phyloP scores from a whole-genome alignment of 2,888 invertebrate genomes.

The Lasioglossum villosulum region DNA sequence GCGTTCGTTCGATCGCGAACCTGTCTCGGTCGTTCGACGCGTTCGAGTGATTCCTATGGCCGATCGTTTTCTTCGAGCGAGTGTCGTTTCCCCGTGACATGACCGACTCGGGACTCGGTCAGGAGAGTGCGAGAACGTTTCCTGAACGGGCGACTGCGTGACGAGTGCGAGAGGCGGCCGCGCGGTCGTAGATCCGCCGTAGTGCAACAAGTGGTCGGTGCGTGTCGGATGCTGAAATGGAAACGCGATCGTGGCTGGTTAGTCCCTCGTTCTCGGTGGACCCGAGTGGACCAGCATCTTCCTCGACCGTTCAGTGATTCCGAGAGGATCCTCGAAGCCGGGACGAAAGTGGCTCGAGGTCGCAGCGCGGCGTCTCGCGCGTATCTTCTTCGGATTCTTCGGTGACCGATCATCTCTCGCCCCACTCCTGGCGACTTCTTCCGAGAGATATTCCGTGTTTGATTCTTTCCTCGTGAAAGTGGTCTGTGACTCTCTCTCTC shows the following conservation, averaged over 20 bases:
- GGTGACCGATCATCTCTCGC: slow-evolving; percentile 18
- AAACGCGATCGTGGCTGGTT: slow-evolving; percentile 5
- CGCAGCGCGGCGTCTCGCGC: slow-evolving; percentile 15
- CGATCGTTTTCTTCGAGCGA: neutral
- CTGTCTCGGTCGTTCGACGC: neutral
- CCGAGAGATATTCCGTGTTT: neutral
- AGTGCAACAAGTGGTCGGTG: slow-evolving; percentile 71
- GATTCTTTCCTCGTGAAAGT: slow-evolving; percentile 27
- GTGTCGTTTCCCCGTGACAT: neutral
- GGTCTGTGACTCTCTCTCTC: neutral
- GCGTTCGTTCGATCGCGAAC: neutral
- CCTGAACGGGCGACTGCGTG: neutral
- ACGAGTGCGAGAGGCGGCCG: slow-evolving; percentile 30
- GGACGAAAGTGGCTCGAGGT: slow-evolving; percentile 42
- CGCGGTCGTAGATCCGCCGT: slow-evolving; percentile 13
- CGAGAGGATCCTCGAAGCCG: neutral
- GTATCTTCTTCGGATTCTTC: slow-evolving; percentile 62
- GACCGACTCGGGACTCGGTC: neutral
- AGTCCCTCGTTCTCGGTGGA: neutral
- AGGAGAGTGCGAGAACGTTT: slow-evolving; percentile 7
- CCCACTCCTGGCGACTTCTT: slow-evolving; percentile 48
- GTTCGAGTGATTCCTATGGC: neutral
- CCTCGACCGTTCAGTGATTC: neutral
- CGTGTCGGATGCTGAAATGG: slow-evolving; percentile 26
- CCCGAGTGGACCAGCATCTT: neutral